Evolutionary conservation across 2,888 invertebrate genomes (phyloP).

Genomic region (Eristalinus aeneus): DNA sequence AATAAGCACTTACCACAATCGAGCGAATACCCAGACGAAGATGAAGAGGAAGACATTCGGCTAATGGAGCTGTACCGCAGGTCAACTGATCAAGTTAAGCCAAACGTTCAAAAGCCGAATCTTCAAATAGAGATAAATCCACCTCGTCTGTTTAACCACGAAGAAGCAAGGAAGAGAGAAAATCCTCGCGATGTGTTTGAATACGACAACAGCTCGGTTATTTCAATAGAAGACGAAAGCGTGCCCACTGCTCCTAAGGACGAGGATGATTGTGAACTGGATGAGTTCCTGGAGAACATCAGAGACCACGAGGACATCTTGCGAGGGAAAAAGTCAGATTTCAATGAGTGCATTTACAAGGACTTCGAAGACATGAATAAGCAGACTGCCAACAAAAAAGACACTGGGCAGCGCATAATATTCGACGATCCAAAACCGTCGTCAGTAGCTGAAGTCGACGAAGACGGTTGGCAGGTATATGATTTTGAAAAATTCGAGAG

Average conservation of each 20-base stretch:
- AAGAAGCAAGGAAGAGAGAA: slow-evolving; percentile 63
- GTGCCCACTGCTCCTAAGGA: neutral
- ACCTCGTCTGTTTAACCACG: neutral
- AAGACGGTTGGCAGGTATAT: slow-evolving; percentile 83
- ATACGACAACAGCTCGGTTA: slow-evolving; percentile 68
- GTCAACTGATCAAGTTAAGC: neutral
- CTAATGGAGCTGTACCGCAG: slow-evolving; percentile 14
- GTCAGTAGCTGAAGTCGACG: slow-evolving; percentile 78
- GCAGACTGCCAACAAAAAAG: slow-evolving; percentile 15
- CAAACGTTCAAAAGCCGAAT: neutral
- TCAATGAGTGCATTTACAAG: slow-evolving; percentile 74
- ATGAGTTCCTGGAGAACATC: slow-evolving; percentile 77
- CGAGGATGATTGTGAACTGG: slow-evolving; percentile 74
- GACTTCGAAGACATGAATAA: slow-evolving; percentile 75
- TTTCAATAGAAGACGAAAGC: slow-evolving; percentile 59
- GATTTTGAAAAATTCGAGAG: slow-evolving; percentile 77
- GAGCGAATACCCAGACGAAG: slow-evolving; percentile 16
- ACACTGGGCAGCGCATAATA: slow-evolving; percentile 59
- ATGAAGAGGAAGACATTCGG: slow-evolving; percentile 48
- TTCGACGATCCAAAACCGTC: slow-evolving; percentile 45
- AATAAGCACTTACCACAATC: neutral
- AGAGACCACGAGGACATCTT: slow-evolving; percentile 76
- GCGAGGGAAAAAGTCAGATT: slow-evolving; percentile 76
- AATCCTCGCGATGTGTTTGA: slow-evolving; percentile 75
- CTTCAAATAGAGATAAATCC: neutral